Evolutionary conservation across 1,140 invertebrate genomes (phyloP), one percentile per base, ranked within the genome.

Genomic region (Drosophila pectinifera): DNA sequence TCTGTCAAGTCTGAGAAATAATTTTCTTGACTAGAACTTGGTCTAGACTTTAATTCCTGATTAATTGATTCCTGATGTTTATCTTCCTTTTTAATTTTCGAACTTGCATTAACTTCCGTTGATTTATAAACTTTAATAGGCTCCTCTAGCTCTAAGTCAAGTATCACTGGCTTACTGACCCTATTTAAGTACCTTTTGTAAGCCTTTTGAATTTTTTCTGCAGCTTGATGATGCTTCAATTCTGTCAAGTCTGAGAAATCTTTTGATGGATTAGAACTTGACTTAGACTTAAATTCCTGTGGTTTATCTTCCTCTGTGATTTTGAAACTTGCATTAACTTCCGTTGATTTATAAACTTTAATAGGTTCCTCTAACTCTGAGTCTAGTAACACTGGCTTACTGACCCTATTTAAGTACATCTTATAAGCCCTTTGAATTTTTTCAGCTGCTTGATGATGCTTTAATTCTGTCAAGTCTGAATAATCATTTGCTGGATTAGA

Each of bases 381-480:
- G 18, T 20, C 18, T 6, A 20, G 2, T 22, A 22, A 2, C 22
- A 22, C 22, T 22, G 20, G 13, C 11, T 22, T 43, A 13, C 22
- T 22, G 42, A 1, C 1, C 7, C n/a, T n/a, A 10, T 68, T 20
- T 1, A 68, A 46, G 65, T 49, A 55, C 11, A 28, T 63, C 48
- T 38, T 73, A 18, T 55, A 63, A 7, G 69, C 57, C 14, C 49
- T 43, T 51, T 68, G 64, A 43, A 68, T 68, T 18, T 43, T 68
- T 22, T 3, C 11, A 36, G 64, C 64, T 4, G 61, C 61, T 26
- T 51, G n/a, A 28, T 43, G 48, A 6, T 53, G 34, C 1, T 26
- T 13, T 22, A 42, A 7, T 6, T 67, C 31, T 11, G 4, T 7
- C 1, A 31, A 10, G 16, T 14, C 43, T 18, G 13, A 4, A 3